phyloP scores from a whole-genome alignment of 2,888 invertebrate genomes.

The Zygaena filipendulae region DNA sequence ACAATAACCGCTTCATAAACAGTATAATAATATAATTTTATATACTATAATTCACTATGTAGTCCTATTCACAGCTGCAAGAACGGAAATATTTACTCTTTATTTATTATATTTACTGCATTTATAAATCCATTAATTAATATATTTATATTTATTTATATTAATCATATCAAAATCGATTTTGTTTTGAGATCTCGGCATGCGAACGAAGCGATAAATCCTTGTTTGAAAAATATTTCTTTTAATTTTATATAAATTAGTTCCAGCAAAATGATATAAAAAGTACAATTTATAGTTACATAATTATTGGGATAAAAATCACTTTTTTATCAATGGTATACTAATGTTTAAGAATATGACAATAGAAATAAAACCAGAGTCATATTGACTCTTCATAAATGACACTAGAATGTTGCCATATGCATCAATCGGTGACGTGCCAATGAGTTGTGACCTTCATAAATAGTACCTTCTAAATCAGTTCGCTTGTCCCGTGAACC shows the following conservation, averaged over 20 bases:
- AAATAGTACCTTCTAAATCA: conserved; percentile 9
- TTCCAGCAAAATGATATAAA: conserved; percentile 10
- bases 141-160: conserved; percentile 5
- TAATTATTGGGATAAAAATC: too few species aligned
- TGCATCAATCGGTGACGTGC: too few species aligned
- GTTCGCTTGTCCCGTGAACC: too few species aligned
- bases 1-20: conserved; percentile 12
- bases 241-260: conserved; percentile 11
- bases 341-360: conserved; percentile 9
- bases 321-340: too few species aligned
- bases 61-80: conserved; percentile 58
- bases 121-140: conserved; percentile 30
- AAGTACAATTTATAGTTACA: conserved; percentile 1
- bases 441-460: conserved; percentile 4
- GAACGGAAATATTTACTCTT: conserved; percentile 58
- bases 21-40: conserved; percentile 9
- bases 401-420: too few species aligned
- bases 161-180: background rate
- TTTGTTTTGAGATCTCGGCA: background rate
- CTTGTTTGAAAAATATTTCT: background rate
- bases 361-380: too few species aligned
- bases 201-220: background rate
- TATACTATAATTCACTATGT: conserved; percentile 38
- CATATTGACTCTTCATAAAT: too few species aligned
- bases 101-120: conserved; percentile 34